Conservation (phyloP, 2,797 vertebrate genomes). For the Aeoliscus strigatus region DNA sequence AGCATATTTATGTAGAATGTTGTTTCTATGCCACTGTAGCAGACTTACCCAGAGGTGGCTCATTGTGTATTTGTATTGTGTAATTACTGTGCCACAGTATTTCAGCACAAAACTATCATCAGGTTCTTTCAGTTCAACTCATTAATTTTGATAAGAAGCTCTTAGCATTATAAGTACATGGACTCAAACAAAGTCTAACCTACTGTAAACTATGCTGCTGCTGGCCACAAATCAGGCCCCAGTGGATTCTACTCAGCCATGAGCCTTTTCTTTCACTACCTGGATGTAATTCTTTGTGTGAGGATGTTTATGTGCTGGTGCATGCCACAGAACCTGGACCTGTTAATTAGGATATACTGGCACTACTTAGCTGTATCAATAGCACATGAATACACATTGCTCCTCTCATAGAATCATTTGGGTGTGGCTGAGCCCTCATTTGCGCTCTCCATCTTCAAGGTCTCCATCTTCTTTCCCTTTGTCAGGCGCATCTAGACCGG, state of each 20-base stretch:
- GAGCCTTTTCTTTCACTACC: constrained; percentile 19
- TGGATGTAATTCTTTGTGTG: constrained; percentile 1
- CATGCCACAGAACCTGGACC: constrained; percentile 18
- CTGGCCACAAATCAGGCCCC: constrained; percentile 18
- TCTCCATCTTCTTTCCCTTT: constrained; percentile 6
- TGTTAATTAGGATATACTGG: constrained; percentile 69
- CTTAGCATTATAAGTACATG: constrained; percentile 40
- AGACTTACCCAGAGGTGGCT: constrained; percentile 30
- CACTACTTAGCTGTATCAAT: constrained; percentile 58
- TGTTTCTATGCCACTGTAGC: too few relatives aligned
- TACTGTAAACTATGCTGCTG: background rate
- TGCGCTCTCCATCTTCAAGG: constrained; percentile 11
- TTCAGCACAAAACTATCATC: constrained; percentile 30
- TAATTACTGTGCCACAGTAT: constrained; percentile 48
- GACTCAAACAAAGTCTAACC: constrained; percentile 26
- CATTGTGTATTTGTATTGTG: constrained; percentile 36
- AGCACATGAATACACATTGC: constrained; percentile 59
- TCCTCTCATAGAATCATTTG: constrained; percentile 25
- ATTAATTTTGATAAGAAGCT: constrained; percentile 53
- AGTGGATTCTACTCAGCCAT: constrained; percentile 10
- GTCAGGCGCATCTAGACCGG: constrained; percentile 37
- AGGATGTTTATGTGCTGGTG: background rate
- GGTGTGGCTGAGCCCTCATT: constrained; percentile 22
- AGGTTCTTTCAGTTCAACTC: constrained; percentile 49
- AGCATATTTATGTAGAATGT: too few relatives aligned